Percentiles rank a stretch among this genome's conserved stretches.
phyloP scores from a whole-genome alignment of 2,797 vertebrate genomes.

The Apogon talboti region DNA sequence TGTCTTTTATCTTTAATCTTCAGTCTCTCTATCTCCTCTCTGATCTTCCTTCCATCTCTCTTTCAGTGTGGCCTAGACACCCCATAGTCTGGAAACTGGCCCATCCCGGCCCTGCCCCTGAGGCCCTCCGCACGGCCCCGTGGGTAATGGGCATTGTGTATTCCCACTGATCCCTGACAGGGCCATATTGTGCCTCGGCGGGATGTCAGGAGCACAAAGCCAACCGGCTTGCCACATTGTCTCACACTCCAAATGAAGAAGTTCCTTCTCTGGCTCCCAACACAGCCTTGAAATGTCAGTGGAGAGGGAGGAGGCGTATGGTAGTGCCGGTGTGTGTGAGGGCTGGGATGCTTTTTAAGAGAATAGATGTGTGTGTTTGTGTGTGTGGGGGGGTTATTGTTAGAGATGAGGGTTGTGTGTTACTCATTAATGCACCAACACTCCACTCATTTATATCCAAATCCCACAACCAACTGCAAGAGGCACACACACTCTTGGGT shows the following conservation, averaged over 20 bases:
- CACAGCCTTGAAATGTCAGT: slow-evolving; percentile 80
- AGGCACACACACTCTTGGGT: slow-evolving; percentile 38
- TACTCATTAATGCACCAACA: slow-evolving; percentile 83
- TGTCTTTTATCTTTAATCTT: slow-evolving; percentile 68
- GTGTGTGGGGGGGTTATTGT: slow-evolving; percentile 50
- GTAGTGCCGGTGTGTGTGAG: slow-evolving; percentile 23
- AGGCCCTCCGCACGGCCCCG: slow-evolving; percentile 75
- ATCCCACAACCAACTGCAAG: slow-evolving; percentile 58
- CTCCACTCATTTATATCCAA: slow-evolving; percentile 77
- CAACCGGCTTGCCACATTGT: slow-evolving; percentile 83
- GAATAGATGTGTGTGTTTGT: slow-evolving; percentile 43
- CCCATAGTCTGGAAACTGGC: slow-evolving; percentile 80
- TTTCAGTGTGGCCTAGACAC: slow-evolving; percentile 77
- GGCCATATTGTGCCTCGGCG: slow-evolving; percentile 87
- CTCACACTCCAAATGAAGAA: slow-evolving; percentile 88
- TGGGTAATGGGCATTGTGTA: slow-evolving; percentile 85
- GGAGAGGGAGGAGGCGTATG: slow-evolving; percentile 58
- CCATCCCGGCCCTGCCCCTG: slow-evolving; percentile 76
- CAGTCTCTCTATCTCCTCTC: slow-evolving; percentile 55
- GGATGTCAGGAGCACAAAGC: slow-evolving; percentile 87
- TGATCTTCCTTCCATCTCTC: slow-evolving; percentile 70
- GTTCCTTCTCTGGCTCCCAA: slow-evolving; percentile 81
- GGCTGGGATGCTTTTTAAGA: slow-evolving; percentile 42
- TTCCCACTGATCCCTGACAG: slow-evolving; percentile 85
- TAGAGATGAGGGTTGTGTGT: slow-evolving; percentile 70